phyloP scores from a whole-genome alignment of 1,140 invertebrate genomes.

The Drosophila triauraria region DNA sequence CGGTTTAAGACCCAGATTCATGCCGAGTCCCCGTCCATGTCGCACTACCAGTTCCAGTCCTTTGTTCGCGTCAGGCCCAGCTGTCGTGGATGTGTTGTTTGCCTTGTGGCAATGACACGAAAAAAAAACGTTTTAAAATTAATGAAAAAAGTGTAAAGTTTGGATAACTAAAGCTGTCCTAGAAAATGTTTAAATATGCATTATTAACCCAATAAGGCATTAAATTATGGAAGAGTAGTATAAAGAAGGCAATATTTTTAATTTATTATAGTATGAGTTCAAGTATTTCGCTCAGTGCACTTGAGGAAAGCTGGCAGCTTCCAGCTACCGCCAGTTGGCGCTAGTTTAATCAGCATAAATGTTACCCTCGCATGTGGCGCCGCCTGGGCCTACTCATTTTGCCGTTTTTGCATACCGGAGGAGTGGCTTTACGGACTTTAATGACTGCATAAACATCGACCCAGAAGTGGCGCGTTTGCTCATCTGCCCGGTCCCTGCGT shows the following conservation, averaged over 20 bases:
- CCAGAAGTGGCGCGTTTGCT: slow-evolving; percentile 25
- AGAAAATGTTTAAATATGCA: too few species aligned
- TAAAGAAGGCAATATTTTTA: neutral
- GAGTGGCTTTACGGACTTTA: slow-evolving; percentile 57
- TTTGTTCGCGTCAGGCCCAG: slow-evolving; percentile 26
- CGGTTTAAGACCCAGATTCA: neutral
- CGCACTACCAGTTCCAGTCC: neutral
- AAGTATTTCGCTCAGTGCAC: slow-evolving; percentile 3
- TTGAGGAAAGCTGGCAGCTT: neutral
- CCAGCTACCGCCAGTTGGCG: slow-evolving; percentile 40
- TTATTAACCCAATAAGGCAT: too few species aligned
- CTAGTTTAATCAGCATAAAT: slow-evolving; percentile 73
- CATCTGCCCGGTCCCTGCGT: neutral
- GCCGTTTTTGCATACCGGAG: slow-evolving; percentile 51
- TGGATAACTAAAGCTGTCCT: too few species aligned
- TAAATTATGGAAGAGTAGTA: too few species aligned
- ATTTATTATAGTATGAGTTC: too few species aligned
- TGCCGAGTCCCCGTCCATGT: neutral
- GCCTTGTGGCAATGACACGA: slow-evolving; percentile 3
- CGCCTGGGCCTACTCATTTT: slow-evolving; percentile 50
- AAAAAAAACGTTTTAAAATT: neutral
- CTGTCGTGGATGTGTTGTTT: slow-evolving; percentile 19
- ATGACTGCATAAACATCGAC: slow-evolving; percentile 53
- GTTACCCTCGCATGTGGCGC: slow-evolving; percentile 45
- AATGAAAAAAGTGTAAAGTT: neutral